A percentile compares a stretch with the other conserved stretches of the same genome.
phyloP scores from a whole-genome alignment of 2,797 vertebrate species.

The Pelobates cultripes region DNA sequence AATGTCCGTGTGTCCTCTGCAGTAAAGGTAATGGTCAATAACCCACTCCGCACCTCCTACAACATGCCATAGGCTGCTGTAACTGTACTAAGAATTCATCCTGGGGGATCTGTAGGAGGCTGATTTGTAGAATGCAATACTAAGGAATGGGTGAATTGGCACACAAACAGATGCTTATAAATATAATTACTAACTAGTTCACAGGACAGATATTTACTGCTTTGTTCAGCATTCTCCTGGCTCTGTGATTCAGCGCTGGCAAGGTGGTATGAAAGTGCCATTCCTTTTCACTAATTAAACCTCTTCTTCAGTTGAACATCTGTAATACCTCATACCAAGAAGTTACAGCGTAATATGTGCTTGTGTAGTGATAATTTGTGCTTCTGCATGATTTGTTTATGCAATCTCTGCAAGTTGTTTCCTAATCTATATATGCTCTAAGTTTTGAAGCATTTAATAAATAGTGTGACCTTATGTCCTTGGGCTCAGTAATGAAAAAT shows the following conservation, averaged over 20 bases:
- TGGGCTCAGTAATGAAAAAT: neutral
- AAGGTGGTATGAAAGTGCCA: conserved; percentile 61
- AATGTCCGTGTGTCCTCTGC: too few species aligned
- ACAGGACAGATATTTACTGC: conserved; percentile 44
- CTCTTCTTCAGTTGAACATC: conserved; percentile 65
- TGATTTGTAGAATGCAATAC: neutral
- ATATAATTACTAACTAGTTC: conserved; percentile 32
- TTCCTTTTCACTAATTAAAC: conserved; percentile 69
- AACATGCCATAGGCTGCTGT: neutral
- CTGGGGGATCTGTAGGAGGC: neutral
- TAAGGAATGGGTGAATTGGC: neutral
- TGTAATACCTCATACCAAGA: conserved; percentile 57
- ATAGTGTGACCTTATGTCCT: neutral
- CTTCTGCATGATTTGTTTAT: conserved; percentile 68
- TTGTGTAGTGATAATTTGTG: conserved; percentile 64
- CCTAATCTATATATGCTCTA: conserved; percentile 47
- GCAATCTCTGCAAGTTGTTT: conserved; percentile 62
- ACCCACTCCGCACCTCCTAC: neutral
- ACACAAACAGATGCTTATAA: conserved; percentile 34
- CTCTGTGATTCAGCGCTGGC: conserved; percentile 55
- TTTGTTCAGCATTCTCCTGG: conserved; percentile 46
- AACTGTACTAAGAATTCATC: neutral
- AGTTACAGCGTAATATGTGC: conserved; percentile 59
- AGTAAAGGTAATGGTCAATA: neutral
- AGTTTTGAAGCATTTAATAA: neutral